Percentiles rank a stretch among this genome's conserved stretches.
Conservation (phyloP, 2,797 vertebrate species). For the Lates japonicus region DNA sequence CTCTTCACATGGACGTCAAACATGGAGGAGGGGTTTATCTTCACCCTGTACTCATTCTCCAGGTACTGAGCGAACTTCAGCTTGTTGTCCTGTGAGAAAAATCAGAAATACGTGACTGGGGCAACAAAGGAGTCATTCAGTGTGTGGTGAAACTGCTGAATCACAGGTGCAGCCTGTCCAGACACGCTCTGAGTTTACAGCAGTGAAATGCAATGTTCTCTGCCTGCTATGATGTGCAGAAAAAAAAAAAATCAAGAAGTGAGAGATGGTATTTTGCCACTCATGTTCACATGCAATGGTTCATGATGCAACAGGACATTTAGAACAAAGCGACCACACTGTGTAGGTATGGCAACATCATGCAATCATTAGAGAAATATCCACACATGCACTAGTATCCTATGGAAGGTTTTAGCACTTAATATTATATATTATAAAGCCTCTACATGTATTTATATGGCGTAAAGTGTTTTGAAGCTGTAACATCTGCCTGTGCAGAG, state of each 20-base stretch:
- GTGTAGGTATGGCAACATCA: neutral
- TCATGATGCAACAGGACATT: constrained; percentile 15
- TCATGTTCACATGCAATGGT: neutral
- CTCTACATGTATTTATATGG: neutral
- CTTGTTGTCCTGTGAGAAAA: constrained; percentile 92
- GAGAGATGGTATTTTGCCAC: neutral
- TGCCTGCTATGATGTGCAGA: neutral
- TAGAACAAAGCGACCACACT: neutral
- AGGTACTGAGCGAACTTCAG: constrained; percentile 92
- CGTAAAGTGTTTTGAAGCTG: neutral
- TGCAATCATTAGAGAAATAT: neutral
- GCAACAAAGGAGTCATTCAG: neutral
- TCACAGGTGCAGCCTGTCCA: neutral
- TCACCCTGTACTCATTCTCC: constrained; percentile 92
- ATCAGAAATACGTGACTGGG: neutral
- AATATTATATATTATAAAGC: too few relatives aligned
- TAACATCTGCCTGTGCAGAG: neutral
- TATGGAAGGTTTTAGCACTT: neutral
- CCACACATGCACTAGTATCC: neutral
- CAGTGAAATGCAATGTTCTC: neutral
- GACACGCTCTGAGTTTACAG: neutral
- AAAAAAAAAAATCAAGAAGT: neutral
- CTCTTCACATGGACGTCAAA: constrained; percentile 98
- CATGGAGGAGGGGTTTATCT: constrained; percentile 94
- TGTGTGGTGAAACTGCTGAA: constrained; percentile 8